Evolutionary conservation across 2,113 vertebrate genomes (phyloP), one percentile per base, ranked within the genome.

Genomic region (Aphelocoma coerulescens): DNA sequence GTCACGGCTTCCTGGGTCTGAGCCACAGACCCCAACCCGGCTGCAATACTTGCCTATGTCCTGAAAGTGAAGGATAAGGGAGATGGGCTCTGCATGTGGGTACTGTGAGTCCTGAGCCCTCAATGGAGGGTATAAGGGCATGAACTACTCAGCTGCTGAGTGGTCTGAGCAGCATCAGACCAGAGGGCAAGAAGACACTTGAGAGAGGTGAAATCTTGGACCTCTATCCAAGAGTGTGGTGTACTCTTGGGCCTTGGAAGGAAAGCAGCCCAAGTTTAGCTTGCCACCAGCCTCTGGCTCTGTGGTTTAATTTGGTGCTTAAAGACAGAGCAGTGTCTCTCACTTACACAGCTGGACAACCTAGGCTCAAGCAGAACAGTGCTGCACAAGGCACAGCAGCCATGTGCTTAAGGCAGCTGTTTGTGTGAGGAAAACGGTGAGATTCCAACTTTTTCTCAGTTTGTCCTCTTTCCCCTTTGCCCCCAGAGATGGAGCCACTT

Each of bases 171-270:
- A 81, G 41, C 65, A 71, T 16, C 21, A 43, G n/a, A n/a, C 16
- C 41, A 94, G 62, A 81, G 27, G 35, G 37, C 37, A 93, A 88
- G 81, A 80, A 65, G 46, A 72, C 10, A 61, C 49, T 11, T 57
- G 49, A 83, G 48, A 67, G 63, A 72, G 37, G 44, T 33, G 62
- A 90, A 76, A 65, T 54, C 76, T 71, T 85, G 78, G 62, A 44
- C 61, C 37, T 61, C 19, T 37, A 72, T 52, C 68, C 58, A 62
- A 61, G 20, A 91, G 33, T 13, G 35, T 48, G 52, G 4, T 67
- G 16, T 16, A 18, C 33, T n/a, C 55, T 24, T 18, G 48, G n/a
- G 32, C 0, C 0, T 1, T 57, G 73, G 27, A 68, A 85, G 49
- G 55, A 76, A 69, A 88, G 26, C 51, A 80, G 49, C 8, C 57